Percentiles rank a stretch among this genome's conserved stretches.
Conservation (phyloP, 23 tunicate species). For the Aplidium turbinatum region DNA sequence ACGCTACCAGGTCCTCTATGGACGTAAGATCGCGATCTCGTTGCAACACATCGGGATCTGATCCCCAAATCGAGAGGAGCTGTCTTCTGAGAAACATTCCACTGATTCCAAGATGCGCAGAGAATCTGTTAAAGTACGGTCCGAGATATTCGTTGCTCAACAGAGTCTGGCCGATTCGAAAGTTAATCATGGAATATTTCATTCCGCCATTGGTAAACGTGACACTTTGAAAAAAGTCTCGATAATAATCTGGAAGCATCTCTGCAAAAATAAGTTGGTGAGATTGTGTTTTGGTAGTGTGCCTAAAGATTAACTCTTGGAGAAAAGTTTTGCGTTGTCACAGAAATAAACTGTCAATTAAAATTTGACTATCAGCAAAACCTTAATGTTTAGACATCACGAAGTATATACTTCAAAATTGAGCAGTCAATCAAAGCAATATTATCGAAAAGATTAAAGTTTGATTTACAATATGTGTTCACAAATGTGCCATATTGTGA, state of each 20-base stretch:
- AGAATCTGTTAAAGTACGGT: slow-evolving; percentile 27
- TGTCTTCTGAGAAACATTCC: slow-evolving; percentile 10
- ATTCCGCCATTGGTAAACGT: slow-evolving; percentile 99
- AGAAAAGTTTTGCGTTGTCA: too few species aligned
- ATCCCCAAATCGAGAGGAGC: slow-evolving; percentile 58
- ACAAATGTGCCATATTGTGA: too few species aligned
- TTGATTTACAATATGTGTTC: background rate
- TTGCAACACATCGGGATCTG: slow-evolving; percentile 15
- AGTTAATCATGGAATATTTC: slow-evolving; percentile 68
- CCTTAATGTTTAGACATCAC: too few species aligned
- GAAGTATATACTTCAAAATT: background rate
- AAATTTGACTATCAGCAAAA: too few species aligned
- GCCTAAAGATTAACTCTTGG: too few species aligned
- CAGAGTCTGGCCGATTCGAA: slow-evolving; percentile 72
- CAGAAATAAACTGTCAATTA: too few species aligned
- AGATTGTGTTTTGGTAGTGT: too few species aligned
- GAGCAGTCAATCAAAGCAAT: background rate
- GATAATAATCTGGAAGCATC: slow-evolving; percentile 71
- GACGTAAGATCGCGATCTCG: slow-evolving; percentile 42
- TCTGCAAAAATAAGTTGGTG: too few species aligned
- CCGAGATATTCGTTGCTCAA: slow-evolving; percentile 39
- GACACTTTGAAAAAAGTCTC: slow-evolving; percentile 65
- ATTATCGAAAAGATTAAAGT: too few species aligned
- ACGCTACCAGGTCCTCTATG: slow-evolving; percentile 24
- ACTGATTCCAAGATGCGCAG: background rate